Percentiles rank a stretch among this genome's conserved stretches.
Evolutionary conservation across 2,888 invertebrate species (phyloP).

Genomic region (Tenthredo amoena): DNA sequence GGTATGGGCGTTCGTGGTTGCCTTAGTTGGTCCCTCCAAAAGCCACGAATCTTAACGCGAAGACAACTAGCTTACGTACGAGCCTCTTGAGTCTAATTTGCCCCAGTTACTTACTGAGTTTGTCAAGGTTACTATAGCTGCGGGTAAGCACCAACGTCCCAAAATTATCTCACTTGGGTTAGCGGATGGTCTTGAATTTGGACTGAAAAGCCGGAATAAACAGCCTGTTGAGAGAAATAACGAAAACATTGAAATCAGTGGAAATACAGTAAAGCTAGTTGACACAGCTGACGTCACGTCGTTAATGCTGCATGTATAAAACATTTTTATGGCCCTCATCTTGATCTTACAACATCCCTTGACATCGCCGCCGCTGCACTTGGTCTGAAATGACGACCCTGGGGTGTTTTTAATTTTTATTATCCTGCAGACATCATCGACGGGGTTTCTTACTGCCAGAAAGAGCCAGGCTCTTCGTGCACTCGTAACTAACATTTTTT

Average conservation of each 20-base stretch:
- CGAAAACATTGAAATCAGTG: not conserved
- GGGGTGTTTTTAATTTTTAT: slow-evolving; percentile 20
- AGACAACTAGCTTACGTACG: slow-evolving; percentile 37
- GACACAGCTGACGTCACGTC: not conserved
- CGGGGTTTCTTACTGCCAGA: not conserved
- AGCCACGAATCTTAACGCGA: slow-evolving; percentile 31
- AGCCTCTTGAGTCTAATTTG: slow-evolving; percentile 39
- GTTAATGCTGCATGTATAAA: slow-evolving; percentile 5
- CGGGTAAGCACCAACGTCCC: not conserved
- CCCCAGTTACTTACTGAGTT: slow-evolving; percentile 36
- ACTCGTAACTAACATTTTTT: not conserved
- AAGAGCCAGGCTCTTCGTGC: not conserved
- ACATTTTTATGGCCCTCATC: slow-evolving; percentile 18
- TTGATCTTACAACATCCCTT: slow-evolving; percentile 21
- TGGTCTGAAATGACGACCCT: slow-evolving; percentile 13
- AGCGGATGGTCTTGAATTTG: slow-evolving; percentile 12
- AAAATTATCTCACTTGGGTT: slow-evolving; percentile 20
- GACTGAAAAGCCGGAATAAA: not conserved
- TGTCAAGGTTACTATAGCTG: slow-evolving; percentile 9
- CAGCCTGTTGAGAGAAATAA: not conserved
- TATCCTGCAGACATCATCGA: slow-evolving; percentile 1
- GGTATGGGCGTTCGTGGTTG: slow-evolving; percentile 11
- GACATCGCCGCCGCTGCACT: slow-evolving; percentile 8
- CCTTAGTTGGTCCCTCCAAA: slow-evolving; percentile 2
- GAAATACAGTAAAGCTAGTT: not conserved